Evolutionary conservation across 2,113 vertebrate species (phyloP).

Genomic region (Microcebus jonahi): DNA sequence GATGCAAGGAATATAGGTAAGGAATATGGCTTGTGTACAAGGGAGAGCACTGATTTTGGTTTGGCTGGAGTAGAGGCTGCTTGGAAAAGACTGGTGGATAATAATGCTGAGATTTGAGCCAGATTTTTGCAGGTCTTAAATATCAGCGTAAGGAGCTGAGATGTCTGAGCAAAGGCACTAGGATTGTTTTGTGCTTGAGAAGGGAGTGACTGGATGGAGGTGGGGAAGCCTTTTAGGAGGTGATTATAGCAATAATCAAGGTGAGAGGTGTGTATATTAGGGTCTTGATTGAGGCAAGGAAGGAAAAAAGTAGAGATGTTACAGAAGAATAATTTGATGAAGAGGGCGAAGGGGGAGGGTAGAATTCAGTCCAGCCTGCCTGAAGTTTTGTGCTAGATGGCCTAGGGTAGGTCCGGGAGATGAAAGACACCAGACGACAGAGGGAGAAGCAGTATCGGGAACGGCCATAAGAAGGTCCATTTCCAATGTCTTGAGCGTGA

Average conservation of each 20-base stretch:
- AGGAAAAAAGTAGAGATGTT: neutral
- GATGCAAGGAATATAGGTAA: neutral
- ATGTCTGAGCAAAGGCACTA: neutral
- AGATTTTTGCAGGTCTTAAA: neutral
- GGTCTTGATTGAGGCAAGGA: neutral
- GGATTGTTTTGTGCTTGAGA: neutral
- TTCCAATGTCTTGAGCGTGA: neutral
- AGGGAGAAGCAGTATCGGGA: neutral
- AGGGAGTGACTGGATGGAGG: neutral
- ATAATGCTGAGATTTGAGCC: neutral
- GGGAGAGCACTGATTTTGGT: neutral
- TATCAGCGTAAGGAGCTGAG: neutral
- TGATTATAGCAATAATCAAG: neutral
- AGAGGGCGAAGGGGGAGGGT: neutral
- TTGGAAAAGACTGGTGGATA: neutral
- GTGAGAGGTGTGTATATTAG: neutral
- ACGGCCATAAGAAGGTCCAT: neutral
- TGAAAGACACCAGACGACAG: neutral
- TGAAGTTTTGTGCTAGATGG: neutral
- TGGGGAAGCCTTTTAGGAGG: neutral
- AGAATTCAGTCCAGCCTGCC: neutral
- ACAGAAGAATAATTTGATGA: neutral
- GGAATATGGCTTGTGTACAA: neutral
- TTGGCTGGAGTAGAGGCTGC: neutral
- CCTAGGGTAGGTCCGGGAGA: neutral